A percentile compares a stretch with the other conserved stretches of the same genome.
Evolutionary conservation across 2,888 invertebrate species (phyloP).

Genomic region (Drosophila pegasa): DNA sequence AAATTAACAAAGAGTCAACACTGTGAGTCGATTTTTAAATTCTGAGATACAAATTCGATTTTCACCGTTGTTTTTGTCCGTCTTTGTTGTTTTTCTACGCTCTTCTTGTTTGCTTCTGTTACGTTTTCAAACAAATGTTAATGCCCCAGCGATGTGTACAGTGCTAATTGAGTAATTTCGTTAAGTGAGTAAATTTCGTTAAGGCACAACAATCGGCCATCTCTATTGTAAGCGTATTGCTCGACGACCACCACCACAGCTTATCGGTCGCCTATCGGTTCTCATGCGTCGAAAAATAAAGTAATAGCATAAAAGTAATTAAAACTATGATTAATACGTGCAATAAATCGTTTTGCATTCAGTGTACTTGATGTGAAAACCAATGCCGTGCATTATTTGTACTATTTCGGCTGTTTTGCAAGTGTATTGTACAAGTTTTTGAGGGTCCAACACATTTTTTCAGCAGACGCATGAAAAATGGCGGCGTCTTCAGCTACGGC

Average conservation of each 20-base stretch:
- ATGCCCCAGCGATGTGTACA: slow-evolving; percentile 3
- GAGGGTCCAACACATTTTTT: slow-evolving; percentile 60
- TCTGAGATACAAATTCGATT: slow-evolving; percentile 40
- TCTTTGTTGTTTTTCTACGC: slow-evolving; percentile 69
- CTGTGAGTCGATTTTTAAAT: slow-evolving; percentile 22
- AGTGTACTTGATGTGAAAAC: slow-evolving; percentile 34
- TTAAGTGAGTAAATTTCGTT: slow-evolving; percentile 30
- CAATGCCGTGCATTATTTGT: slow-evolving; percentile 56
- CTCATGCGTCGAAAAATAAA: slow-evolving; percentile 60
- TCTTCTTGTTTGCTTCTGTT: slow-evolving; percentile 57
- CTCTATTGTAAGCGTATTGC: slow-evolving; percentile 2
- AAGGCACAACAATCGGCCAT: slow-evolving; percentile 6
- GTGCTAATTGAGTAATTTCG: slow-evolving; percentile 13
- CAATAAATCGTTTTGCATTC: slow-evolving; percentile 34
- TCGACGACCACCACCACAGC: slow-evolving; percentile 44
- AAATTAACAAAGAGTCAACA: slow-evolving; percentile 32
- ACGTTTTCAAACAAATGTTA: slow-evolving; percentile 58
- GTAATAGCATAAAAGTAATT: slow-evolving; percentile 44
- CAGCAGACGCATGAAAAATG: slow-evolving; percentile 78
- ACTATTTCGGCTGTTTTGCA: slow-evolving; percentile 41
- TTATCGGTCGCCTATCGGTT: slow-evolving; percentile 43
- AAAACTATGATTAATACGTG: slow-evolving; percentile 54
- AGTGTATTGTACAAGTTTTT: slow-evolving; percentile 57
- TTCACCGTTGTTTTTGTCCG: slow-evolving; percentile 57
- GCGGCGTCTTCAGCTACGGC: slow-evolving; percentile 76